A percentile compares a stretch with the other conserved stretches of the same genome.
Evolutionary conservation across 92 coral and sea anemone species (phyloP).

Genomic region (Phenganax subtilis): DNA sequence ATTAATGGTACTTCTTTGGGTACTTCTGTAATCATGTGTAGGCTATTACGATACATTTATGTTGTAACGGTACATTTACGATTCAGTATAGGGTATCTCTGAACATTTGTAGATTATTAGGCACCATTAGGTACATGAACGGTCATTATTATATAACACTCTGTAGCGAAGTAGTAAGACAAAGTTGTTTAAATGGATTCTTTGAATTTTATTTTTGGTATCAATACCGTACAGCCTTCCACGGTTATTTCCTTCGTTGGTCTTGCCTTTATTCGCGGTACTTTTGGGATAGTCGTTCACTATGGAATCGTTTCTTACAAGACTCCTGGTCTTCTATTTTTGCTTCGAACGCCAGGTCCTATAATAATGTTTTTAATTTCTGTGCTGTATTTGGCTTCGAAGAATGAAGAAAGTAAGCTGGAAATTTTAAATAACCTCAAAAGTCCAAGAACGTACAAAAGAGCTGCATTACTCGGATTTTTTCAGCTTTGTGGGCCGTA

Average conservation of each 20-base stretch:
- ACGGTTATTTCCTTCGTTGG: constrained; percentile 47
- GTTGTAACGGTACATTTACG: too few relatives aligned
- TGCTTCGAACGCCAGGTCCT: constrained; percentile 92
- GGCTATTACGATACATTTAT: too few relatives aligned
- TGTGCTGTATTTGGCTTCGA: constrained; percentile 48
- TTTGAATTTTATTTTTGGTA: too few relatives aligned
- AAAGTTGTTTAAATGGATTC: too few relatives aligned
- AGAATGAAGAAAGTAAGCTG: constrained; percentile 55
- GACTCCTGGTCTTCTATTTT: constrained; percentile 74
- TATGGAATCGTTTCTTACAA: constrained; percentile 66
- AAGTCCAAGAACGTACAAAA: constrained; percentile 59
- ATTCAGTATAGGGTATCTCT: too few relatives aligned
- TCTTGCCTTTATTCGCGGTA: constrained; percentile 81
- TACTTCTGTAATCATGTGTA: too few relatives aligned
- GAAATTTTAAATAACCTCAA: constrained; percentile 52
- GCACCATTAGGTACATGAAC: too few relatives aligned
- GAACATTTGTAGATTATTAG: too few relatives aligned
- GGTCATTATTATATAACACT: too few relatives aligned
- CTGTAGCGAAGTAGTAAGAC: too few relatives aligned
- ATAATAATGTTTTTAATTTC: constrained; percentile 55
- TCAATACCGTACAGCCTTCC: too few relatives aligned
- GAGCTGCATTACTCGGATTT: constrained; percentile 80
- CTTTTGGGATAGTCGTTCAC: constrained; percentile 68
- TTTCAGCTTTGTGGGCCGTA: constrained; percentile 90
- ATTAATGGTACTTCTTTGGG: too few relatives aligned